phyloP scores from a whole-genome alignment of 1,140 invertebrate species.

The Stegodyphus dumicola region DNA sequence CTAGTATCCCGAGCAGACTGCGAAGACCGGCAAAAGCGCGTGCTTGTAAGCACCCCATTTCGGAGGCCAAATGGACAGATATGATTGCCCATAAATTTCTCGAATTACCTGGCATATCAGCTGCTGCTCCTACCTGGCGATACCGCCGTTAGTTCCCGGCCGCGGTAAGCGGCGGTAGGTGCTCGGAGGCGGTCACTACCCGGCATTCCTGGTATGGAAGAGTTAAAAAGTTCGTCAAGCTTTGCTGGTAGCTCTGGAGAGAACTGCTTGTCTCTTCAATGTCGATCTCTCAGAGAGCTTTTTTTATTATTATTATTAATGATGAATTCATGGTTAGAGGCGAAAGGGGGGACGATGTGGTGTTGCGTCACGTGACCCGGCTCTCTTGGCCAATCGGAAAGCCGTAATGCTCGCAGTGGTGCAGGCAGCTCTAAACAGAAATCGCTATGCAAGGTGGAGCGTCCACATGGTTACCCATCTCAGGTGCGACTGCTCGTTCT shows the following conservation, averaged over 20 bases:
- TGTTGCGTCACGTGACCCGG: slow-evolving; percentile 42
- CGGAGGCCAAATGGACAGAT: slow-evolving; percentile 41
- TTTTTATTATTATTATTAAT: slow-evolving; percentile 53
- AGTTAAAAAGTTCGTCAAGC: slow-evolving; percentile 13
- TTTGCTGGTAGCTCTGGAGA: slow-evolving; percentile 19
- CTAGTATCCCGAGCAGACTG: background rate
- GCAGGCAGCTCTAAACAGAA: slow-evolving; percentile 37
- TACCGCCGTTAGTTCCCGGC: slow-evolving; percentile 19
- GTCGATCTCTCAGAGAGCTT: slow-evolving; percentile 48
- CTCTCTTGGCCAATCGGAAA: slow-evolving; percentile 38
- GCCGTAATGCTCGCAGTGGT: slow-evolving; percentile 25
- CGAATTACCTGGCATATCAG: slow-evolving; percentile 61
- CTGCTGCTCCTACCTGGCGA: slow-evolving; percentile 34
- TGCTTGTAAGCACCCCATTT: slow-evolving; percentile 35
- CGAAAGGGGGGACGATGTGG: slow-evolving; percentile 36
- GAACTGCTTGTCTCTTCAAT: slow-evolving; percentile 31
- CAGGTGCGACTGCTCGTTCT: slow-evolving; percentile 49
- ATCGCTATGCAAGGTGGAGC: slow-evolving; percentile 25
- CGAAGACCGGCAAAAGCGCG: slow-evolving; percentile 20
- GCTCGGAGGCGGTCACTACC: background rate
- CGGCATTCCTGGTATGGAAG: slow-evolving; percentile 13
- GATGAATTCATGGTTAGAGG: slow-evolving; percentile 41
- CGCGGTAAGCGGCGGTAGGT: slow-evolving; percentile 19
- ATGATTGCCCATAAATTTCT: slow-evolving; percentile 60
- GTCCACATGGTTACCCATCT: slow-evolving; percentile 52